Base-by-base conservation (phyloP, 2,113 vertebrate species). In the Siphamia tubifer region DNA sequence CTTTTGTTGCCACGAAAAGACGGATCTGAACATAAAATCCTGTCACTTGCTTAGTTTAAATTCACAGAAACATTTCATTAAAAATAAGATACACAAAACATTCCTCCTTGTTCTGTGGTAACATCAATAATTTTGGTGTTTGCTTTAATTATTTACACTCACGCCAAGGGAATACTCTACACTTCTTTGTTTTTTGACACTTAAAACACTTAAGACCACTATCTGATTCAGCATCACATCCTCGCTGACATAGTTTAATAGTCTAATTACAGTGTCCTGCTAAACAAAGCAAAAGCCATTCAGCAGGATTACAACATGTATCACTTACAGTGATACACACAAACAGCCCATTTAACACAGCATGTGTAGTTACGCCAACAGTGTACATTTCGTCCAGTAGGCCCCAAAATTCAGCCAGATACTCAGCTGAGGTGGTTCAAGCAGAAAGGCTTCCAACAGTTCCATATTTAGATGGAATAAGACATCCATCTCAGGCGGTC, bases 391-490 rank as follows among this genome's bases (percentile, higher is more conserved):
- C 48, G 17, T 51, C 45, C 13, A 27, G 31, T 47, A 24, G 1
- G 24, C 21, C 27, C 35, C 23, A 68, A 76, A 66, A 57, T 44
- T 39, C 25, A 76, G 49, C 68, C 31, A 19, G 21, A 65, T 45
- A 63, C 68, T 51, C 45, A 21, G 56, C 45, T 8, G 45, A 13
- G 25, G 12, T 49, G 40, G 45, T 55, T 51, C 2, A 16, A 51
- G 49, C 62, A 60, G 21, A 58, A 56, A 57, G 35, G 19, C 45
- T 32, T 68, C 47, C 39, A 62, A 66, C 53, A 36, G 35, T 40
- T 71, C 73, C 40, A 74, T 58, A 55, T 79, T 68, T 62, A 67
- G 47, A 44, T 56, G 45, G 61, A 83, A 49, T 61, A 62, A 83
- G 68, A 82, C 60, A 68, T 83, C 68, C 56, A 48, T 74, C 62